Evolutionary conservation across 2,888 invertebrate species (phyloP).

Genomic region (Brachynemurus nebulosus): DNA sequence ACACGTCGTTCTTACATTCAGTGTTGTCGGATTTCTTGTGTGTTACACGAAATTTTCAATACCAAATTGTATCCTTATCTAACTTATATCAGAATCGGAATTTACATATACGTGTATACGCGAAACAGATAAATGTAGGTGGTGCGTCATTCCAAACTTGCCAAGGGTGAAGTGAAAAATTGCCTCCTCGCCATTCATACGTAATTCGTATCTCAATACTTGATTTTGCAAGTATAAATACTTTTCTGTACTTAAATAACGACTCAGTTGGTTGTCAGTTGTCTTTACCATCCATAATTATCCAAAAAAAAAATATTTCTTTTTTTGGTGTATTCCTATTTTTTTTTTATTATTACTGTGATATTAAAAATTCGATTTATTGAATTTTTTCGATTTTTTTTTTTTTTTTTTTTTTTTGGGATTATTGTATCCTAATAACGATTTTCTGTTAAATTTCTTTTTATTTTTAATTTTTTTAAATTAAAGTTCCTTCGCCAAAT

Average conservation of each 20-base stretch:
- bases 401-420: neutral
- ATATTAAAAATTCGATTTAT: neutral
- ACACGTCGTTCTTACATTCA: too few relatives aligned
- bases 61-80: neutral
- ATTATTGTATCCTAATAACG: neutral
- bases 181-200: neutral
- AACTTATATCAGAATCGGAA: neutral
- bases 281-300: too few relatives aligned
- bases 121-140: neutral
- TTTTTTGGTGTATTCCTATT: neutral
- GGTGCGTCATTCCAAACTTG: slow-evolving; percentile 6
- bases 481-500: too few relatives aligned
- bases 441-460: too few relatives aligned
- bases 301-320: neutral
- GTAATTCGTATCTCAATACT: too few relatives aligned
- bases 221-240: slow-evolving; percentile 6
- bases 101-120: neutral
- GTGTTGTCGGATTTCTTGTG: too few relatives aligned
- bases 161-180: slow-evolving; percentile 5
- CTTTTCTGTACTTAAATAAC: neutral
- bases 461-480: too few relatives aligned
- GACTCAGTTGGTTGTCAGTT: too few relatives aligned
- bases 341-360: neutral
- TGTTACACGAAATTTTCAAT: neutral
- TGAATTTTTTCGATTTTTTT: neutral